Evolutionary conservation across 2,797 vertebrate species (phyloP).

Genomic region (Urocyon cinereoargenteus): DNA sequence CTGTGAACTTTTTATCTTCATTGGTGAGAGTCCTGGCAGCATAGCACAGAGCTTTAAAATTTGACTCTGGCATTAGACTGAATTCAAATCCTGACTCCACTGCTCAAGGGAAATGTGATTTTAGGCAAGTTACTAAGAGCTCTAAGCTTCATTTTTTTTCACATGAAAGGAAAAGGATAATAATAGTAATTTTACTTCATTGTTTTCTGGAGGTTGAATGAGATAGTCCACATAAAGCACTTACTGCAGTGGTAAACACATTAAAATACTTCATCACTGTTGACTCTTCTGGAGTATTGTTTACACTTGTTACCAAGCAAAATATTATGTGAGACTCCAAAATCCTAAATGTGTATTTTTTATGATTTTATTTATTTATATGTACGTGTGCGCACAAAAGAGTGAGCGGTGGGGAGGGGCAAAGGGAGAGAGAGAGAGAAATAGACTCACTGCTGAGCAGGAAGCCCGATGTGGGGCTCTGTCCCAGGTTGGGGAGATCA

Average conservation of each 20-base stretch:
- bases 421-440: not conserved
- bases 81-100: not conserved
- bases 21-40: not conserved
- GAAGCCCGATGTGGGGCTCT: too few species aligned
- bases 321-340: conserved; percentile 20
- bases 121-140: not conserved
- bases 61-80: not conserved
- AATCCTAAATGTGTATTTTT: not conserved
- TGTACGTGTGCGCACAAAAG: too few species aligned
- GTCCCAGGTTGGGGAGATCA: too few species aligned
- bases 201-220: not conserved
- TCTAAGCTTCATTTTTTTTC: conserved; percentile 1
- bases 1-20: not conserved
- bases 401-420: too few species aligned
- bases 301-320: not conserved
- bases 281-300: not conserved
- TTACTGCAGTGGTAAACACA: not conserved
- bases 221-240: not conserved
- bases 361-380: not conserved
- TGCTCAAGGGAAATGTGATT: not conserved
- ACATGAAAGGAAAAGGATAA: not conserved
- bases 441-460: too few species aligned
- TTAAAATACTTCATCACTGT: not conserved
- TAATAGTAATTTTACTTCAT: not conserved
- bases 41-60: not conserved